phyloP scores from a whole-genome alignment of 2,797 vertebrate species.

The Phrynocephalus vlangalii region DNA sequence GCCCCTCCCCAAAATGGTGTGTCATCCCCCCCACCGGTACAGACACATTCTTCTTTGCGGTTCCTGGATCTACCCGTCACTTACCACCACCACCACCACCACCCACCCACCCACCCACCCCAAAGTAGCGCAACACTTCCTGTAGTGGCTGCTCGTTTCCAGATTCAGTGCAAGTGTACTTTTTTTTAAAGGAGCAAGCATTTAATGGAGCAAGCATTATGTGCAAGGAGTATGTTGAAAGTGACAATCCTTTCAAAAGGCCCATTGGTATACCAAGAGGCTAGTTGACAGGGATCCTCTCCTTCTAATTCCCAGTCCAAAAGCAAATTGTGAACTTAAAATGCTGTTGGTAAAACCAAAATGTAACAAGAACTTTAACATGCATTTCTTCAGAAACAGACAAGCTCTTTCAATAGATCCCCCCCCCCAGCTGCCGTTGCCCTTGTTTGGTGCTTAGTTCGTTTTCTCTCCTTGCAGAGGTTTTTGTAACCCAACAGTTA shows the following conservation, averaged over 20 bases:
- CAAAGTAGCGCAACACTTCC: too few species aligned
- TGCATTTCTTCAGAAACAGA: neutral
- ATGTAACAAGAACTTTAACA: neutral
- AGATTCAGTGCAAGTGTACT: too few species aligned
- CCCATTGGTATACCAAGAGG: neutral
- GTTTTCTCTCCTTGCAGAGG: conserved; percentile 14
- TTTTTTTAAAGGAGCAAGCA: too few species aligned
- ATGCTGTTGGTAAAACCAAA: neutral
- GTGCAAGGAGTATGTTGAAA: too few species aligned
- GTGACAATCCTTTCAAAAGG: neutral
- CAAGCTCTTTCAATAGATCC: neutral
- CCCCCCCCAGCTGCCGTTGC: neutral
- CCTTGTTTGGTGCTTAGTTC: neutral
- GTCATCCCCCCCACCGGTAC: too few species aligned
- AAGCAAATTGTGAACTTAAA: neutral
- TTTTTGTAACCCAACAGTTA: conserved; percentile 19
- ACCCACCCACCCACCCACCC: too few species aligned
- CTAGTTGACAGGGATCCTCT: neutral
- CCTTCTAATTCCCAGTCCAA: neutral
- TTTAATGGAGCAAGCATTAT: too few species aligned
- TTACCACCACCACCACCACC: too few species aligned
- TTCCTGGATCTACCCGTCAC: too few species aligned
- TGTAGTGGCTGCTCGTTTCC: too few species aligned
- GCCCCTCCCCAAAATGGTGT: too few species aligned
- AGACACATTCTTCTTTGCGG: too few species aligned